A percentile compares a stretch with the other conserved stretches of the same genome.
Evolutionary conservation across 2,113 vertebrate species (phyloP).

Genomic region (Sturnira hondurensis): DNA sequence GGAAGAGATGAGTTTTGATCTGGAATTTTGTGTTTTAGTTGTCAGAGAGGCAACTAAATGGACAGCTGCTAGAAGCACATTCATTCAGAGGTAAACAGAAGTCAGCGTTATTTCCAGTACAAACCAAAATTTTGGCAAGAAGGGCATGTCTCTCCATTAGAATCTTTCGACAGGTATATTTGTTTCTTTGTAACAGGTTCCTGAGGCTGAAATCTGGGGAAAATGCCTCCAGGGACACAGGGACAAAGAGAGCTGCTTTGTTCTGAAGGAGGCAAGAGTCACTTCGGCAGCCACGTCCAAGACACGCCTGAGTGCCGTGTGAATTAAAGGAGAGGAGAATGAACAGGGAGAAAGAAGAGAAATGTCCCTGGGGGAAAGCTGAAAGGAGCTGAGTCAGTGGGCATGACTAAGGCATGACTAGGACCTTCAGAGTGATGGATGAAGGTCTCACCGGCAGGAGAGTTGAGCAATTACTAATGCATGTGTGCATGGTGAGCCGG

Average conservation of each 20-base stretch:
- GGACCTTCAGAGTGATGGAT: background rate
- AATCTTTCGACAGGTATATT: background rate
- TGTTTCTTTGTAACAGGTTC: background rate
- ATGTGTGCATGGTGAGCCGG: background rate
- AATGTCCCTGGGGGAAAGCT: background rate
- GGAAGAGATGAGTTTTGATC: background rate
- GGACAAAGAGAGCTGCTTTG: background rate
- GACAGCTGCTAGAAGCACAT: background rate
- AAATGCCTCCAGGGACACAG: background rate
- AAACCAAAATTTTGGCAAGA: background rate
- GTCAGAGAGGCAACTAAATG: background rate
- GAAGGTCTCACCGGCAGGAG: background rate
- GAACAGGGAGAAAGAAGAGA: background rate
- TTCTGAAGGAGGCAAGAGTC: background rate
- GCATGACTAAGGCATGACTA: background rate
- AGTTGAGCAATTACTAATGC: background rate
- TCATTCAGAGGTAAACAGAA: background rate
- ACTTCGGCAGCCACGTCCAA: background rate
- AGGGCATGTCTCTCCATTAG: background rate
- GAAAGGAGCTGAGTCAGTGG: background rate
- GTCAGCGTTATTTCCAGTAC: background rate
- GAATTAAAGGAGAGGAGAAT: background rate
- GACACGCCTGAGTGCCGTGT: background rate
- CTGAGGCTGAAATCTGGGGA: background rate
- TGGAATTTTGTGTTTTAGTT: background rate